Percentiles rank a stretch among this genome's conserved stretches.
phyloP scores from a whole-genome alignment of 1,140 invertebrate species.

The Colletes latitarsis region DNA sequence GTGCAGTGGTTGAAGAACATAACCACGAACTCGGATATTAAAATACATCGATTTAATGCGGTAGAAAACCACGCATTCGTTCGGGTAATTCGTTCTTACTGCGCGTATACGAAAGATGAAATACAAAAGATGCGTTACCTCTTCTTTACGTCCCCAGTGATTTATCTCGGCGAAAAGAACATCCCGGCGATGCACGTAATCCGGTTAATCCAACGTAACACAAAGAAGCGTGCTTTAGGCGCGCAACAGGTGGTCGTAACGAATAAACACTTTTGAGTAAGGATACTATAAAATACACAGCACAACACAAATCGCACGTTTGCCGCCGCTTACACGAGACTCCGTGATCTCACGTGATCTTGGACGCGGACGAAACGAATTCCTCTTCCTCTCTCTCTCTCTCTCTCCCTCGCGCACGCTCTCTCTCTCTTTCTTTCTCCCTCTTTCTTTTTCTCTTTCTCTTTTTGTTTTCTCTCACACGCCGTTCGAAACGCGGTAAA shows the following conservation, averaged over 20 bases:
- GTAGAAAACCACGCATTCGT: background rate
- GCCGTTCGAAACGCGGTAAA: background rate
- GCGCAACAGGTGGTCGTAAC: constrained; percentile 68
- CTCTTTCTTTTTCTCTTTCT: background rate
- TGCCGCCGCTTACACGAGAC: constrained; percentile 37
- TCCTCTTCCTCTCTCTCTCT: constrained; percentile 17
- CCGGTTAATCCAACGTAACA: constrained; percentile 75
- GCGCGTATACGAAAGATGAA: background rate
- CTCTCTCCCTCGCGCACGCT: background rate
- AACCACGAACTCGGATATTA: no score
- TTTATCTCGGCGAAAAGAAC: constrained; percentile 66
- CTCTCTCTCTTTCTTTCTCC: constrained; percentile 15
- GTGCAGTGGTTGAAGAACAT: no score
- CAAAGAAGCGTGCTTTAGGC: constrained; percentile 56
- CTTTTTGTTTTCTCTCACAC: constrained; percentile 20
- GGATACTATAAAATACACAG: constrained; percentile 61
- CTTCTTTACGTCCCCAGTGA: constrained; percentile 61
- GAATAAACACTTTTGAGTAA: constrained; percentile 57
- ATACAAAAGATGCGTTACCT: constrained; percentile 53
- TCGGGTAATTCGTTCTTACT: background rate
- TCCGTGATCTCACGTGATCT: constrained; percentile 37
- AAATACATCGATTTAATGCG: background rate
- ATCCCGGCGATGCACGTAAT: constrained; percentile 68
- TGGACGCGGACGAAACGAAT: constrained; percentile 35
- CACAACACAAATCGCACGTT: constrained; percentile 58